Evolutionary conservation across 2,888 invertebrate species (phyloP).

Genomic region (Lasius platythorax): DNA sequence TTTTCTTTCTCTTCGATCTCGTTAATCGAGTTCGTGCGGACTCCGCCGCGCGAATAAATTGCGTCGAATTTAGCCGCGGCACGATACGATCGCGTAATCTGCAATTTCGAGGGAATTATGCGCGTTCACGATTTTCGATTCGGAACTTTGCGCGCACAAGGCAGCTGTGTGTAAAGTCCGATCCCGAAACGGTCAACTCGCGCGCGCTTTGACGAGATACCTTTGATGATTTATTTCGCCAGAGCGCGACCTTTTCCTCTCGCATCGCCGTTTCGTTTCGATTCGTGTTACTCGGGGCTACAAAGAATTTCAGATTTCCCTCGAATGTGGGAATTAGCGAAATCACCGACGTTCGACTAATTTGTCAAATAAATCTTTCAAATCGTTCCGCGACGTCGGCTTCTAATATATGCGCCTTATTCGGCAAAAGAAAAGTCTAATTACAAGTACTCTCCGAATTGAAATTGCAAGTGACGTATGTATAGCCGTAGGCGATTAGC

Average conservation of each 20-base stretch:
- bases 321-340: background rate
- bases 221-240: conserved; percentile 47
- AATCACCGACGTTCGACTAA: conserved; percentile 31
- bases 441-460: conserved; percentile 59
- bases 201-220: conserved; percentile 43
- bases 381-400: conserved; percentile 10
- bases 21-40: background rate
- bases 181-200: background rate
- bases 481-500: conserved; percentile 55
- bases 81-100: background rate
- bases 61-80: conserved; percentile 3
- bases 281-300: conserved; percentile 12
- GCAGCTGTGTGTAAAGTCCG: background rate
- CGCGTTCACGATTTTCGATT: conserved; percentile 27
- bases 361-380: background rate
- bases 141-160: background rate
- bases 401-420: conserved; percentile 7
- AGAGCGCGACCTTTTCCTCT: conserved; percentile 39
- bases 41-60: too few species aligned
- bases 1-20: background rate
- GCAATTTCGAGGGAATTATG: conserved; percentile 39
- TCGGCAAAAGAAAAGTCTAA: conserved; percentile 37
- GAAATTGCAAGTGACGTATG: conserved; percentile 61
- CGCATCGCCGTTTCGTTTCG: conserved; percentile 14
- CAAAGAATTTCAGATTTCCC: conserved; percentile 10